Base-by-base conservation (phyloP, 2,797 vertebrate genomes). In the Malacoraja senta region DNA sequence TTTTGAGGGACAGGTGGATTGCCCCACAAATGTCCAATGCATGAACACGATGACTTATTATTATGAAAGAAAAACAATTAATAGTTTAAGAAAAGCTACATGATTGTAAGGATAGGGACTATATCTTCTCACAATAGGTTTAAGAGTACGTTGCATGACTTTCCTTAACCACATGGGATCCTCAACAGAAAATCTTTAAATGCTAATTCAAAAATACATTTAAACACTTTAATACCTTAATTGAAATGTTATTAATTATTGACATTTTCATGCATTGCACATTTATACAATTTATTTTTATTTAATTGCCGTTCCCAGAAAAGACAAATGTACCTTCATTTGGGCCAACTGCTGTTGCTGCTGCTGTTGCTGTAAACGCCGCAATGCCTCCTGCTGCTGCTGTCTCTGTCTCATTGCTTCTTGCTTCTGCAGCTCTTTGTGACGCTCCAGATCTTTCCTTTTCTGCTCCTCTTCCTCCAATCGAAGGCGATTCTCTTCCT, bases 281-380 rank as follows among this genome's bases (percentile, higher is more conserved):
- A 63, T 63, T 63, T 86, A 17, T 63, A 63, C 13, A 63, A 26
- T 24, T 86, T 63, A n/a, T 86, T 19, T 76, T 63, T 32, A 12
- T 68, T 68, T 12, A 13, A 63, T 63, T 53, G 1, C 58, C 63
- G 84, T 29, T 44, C 6, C 71, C 71, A 72, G 38, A 26, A 92
- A 74, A 15, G 24, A 8, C 90, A 92, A 92, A 13, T 4, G 19
- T 94, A 98, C 98, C 97, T 99, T 99, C 98, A 99, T 99, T 93
- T 99, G 98, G 29, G 98, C 98, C 71, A 99, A 97, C 94, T 99
- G 98, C 93, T 99, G 99, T 32, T 99, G 98, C 90, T 98, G 98
- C 91, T 99, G 98, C 7, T 99, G 98, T 15, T 98, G 98, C 24
- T 99, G 98, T 93, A 98, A 95, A 83, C 98, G 97, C 65, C 98